Base-by-base conservation (phyloP, 2,797 vertebrate genomes). In the Falco biarmicus region DNA sequence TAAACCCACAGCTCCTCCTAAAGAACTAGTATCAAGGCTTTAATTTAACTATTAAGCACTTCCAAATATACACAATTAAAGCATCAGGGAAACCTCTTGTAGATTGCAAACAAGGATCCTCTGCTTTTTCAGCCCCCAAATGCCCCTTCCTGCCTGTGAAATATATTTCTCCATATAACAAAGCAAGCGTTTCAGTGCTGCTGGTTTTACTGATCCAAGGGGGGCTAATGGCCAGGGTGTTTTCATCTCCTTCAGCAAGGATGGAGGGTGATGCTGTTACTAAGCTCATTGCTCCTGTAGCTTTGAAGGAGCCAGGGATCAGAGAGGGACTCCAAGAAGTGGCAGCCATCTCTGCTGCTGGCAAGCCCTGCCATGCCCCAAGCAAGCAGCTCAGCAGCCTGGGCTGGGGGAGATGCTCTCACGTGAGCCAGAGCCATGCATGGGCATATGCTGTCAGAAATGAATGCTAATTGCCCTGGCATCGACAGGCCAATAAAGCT, bases 1-100 rank as follows among this genome's bases (percentile, higher is more conserved):
- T 70, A 73, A 93, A 96, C 94, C 47, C 83, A 93, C 59, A 90
- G 76, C 77, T 93, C 82, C 54, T 96, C 78, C 68, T 92, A 88
- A 90, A 94, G 82, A 93, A 81, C 59, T 76, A 78, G 69, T 66
- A 86, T 81, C 76, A 90, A 90, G 82, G 79, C 61, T 96, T 91
- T 75, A 80, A 85, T 85, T 93, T 94, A 93, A 88, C 63, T 75
- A 69, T 84, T 82, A 93, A 89, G 50, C 18, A 43, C 73, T 92
- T 92, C 75, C 73, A 95, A 87, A 93, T 83, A 77, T 50, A 76
- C 53, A 39, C 26, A 76, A 95, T 90, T 96, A 96, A 84, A 87
- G 54, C 68, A 61, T 89, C 54, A 64, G 47, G 84, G 68, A 87
- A 91, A 87, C 73, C n/a, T 88, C 73, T 76, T 56, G 25, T 8